A percentile compares a stretch with the other conserved stretches of the same genome.
Evolutionary conservation across 2,113 vertebrate species (phyloP).

Genomic region (Notothenia coriiceps): DNA sequence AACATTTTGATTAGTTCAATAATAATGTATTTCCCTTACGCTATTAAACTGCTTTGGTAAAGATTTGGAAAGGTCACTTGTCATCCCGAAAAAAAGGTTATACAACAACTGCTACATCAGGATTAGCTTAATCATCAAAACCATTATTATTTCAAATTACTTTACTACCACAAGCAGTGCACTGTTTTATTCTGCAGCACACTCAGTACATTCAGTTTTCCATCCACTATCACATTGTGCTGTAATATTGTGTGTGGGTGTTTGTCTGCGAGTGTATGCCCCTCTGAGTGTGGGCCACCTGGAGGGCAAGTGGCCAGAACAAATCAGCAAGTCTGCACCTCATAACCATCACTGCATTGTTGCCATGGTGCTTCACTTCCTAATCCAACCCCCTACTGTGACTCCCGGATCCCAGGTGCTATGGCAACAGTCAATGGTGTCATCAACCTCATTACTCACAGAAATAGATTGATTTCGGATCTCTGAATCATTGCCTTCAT

Average conservation of each 20-base stretch:
- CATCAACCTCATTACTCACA: constrained; percentile 62
- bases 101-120: no score
- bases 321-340: constrained; percentile 31
- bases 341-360: constrained; percentile 60
- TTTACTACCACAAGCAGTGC: not conserved
- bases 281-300: constrained; percentile 36
- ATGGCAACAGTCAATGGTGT: constrained; percentile 76
- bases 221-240: not conserved
- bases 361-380: constrained; percentile 68
- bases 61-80: no score
- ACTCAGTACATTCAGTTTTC: not conserved
- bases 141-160: not conserved
- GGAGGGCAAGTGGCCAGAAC: constrained; percentile 65
- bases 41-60: not conserved
- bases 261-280: constrained; percentile 26
- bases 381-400: constrained; percentile 5
- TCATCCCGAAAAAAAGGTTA: not conserved
- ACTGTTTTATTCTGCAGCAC: not conserved
- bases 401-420: constrained; percentile 66
- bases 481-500: constrained; percentile 20
- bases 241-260: constrained; percentile 7
- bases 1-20: no score
- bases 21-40: not conserved
- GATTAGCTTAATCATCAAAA: no score
- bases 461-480: constrained; percentile 9